Percentiles rank a stretch among this genome's conserved stretches.
Evolutionary conservation across 2,113 vertebrate species (phyloP).

Genomic region (Ranitomeya imitator): DNA sequence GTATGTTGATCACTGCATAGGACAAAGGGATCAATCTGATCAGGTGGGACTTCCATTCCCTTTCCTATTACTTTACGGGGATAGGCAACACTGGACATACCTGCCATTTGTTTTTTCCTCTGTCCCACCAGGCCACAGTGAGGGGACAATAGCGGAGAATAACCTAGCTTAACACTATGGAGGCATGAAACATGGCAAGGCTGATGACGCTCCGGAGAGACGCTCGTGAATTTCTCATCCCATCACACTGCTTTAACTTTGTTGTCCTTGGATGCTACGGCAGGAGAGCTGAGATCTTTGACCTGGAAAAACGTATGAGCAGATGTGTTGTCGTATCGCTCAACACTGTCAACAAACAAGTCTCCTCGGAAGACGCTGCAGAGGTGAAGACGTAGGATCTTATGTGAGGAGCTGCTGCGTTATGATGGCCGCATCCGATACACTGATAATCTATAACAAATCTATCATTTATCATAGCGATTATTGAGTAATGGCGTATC

Average conservation of each 20-base stretch:
- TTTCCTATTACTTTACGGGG: too few relatives aligned
- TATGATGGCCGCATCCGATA: not conserved
- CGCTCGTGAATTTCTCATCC: not conserved
- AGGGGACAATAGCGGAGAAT: too few relatives aligned
- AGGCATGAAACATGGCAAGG: not conserved
- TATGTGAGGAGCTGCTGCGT: not conserved
- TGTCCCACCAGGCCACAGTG: too few relatives aligned
- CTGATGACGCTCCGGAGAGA: not conserved
- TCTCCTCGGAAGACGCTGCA: not conserved
- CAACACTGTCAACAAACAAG: constrained; percentile 4
- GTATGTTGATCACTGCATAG: too few relatives aligned
- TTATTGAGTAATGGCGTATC: too few relatives aligned
- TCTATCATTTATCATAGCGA: too few relatives aligned
- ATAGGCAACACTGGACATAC: too few relatives aligned
- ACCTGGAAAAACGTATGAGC: constrained; percentile 27
- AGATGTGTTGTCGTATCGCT: constrained; percentile 9
- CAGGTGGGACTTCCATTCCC: too few relatives aligned
- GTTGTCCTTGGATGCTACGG: constrained; percentile 8
- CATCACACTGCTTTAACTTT: not conserved
- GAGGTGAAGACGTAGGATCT: not conserved
- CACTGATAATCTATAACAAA: not conserved
- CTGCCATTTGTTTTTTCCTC: too few relatives aligned
- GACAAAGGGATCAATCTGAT: too few relatives aligned
- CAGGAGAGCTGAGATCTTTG: not conserved
- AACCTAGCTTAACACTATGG: not conserved